phyloP scores from a whole-genome alignment of 2,113 vertebrate genomes.

The Gallinago paraguaiae region DNA sequence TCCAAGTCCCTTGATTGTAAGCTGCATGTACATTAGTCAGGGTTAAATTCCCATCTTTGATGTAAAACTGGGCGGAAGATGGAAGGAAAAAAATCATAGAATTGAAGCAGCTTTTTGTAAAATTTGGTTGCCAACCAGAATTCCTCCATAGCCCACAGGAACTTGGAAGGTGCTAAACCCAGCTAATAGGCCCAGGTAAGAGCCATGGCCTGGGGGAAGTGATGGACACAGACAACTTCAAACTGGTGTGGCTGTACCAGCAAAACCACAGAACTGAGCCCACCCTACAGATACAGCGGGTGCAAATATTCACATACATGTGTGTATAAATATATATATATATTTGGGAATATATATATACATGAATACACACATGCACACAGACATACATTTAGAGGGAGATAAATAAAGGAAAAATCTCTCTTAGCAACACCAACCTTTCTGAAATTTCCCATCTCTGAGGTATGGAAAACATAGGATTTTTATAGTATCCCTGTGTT shows the following conservation, averaged over 20 bases:
- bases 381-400: background rate
- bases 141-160: background rate
- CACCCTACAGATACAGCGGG: background rate
- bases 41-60: background rate
- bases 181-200: background rate
- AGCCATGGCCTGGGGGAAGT: background rate
- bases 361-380: background rate
- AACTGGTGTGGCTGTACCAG: background rate
- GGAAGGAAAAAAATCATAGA: background rate
- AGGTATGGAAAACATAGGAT: constrained; percentile 18
- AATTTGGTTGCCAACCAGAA: background rate
- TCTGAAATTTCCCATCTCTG: background rate
- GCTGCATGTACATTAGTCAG: background rate
- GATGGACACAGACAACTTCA: background rate
- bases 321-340: accelerated
- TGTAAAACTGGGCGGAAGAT: background rate
- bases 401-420: background rate
- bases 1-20: background rate
- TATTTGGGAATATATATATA: background rate
- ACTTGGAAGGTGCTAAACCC: background rate
- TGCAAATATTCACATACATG: background rate
- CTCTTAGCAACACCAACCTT: background rate
- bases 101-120: background rate
- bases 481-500: constrained; percentile 49
- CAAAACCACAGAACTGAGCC: background rate